Base-by-base conservation (phyloP, 2,797 vertebrate genomes). In the Cyprinodon diabolis region DNA sequence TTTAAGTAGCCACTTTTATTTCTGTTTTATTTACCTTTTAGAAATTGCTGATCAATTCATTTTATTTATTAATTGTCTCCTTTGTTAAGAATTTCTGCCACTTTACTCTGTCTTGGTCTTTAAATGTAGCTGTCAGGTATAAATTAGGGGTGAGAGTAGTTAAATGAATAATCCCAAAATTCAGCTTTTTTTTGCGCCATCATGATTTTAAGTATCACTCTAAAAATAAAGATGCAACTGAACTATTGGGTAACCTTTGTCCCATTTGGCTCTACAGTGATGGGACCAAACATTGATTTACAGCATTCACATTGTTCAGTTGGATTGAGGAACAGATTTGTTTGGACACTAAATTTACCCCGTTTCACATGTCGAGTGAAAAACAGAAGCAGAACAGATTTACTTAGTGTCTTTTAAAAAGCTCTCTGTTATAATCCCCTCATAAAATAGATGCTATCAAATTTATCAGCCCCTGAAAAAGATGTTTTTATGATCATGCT, bases 401-500 rank as follows among this genome's bases (percentile, higher is more conserved):
- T 47, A 14, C 40, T 4, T 21, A 47, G n/a, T 47, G 10, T 12
- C 10, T 43, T 63, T 40, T 12, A 30, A 37, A 62, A 37, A 62
- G 35, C 58, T 62, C 19, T 19, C 17, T 37, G 58, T 60, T 60
- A 11, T 15, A 35, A 37, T 60, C 35, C 15, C 57, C 30, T 19
- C 6, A 17, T 37, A 1, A 40, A 40, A 63, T 1, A 40, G 19
- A 10, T n/a, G 37, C 6, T n/a, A 13, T 63, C 13, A 12, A 21
- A 43, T 37, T 63, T 11, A 12, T 6, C 37, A 40, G 58, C 9
- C 40, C 37, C 37, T n/a, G 37, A 4, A 63, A 21, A n/a, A 21
- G 40, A 6, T 43, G 37, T 21, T n/a, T 63, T 21, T 43, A 40
- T 43, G 9, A 40, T 40, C 19, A 0, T 72, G 73, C 84, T 72